Evolutionary conservation across 1,140 invertebrate species (phyloP).

Genomic region (Magallana gigas): DNA sequence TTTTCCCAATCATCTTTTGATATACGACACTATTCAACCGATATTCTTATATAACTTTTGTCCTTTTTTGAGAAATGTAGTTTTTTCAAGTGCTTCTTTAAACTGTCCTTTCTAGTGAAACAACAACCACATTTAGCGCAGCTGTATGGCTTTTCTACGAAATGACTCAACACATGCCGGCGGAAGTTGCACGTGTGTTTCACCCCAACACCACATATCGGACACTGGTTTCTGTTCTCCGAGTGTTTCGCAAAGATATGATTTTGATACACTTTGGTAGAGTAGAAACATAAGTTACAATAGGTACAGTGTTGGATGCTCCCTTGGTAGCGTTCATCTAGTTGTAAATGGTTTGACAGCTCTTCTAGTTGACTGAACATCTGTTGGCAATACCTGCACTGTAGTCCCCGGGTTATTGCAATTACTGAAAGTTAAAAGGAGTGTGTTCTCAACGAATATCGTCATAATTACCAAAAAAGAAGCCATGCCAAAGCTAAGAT

Average conservation of each 20-base stretch:
- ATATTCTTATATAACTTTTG: neutral
- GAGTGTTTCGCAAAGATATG: neutral
- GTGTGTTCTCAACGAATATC: neutral
- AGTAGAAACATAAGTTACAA: neutral
- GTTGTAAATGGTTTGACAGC: neutral
- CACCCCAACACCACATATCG: constrained; percentile 34
- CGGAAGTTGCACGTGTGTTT: constrained; percentile 41
- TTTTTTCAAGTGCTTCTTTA: constrained; percentile 16
- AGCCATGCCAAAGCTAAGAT: too few relatives aligned
- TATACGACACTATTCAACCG: neutral
- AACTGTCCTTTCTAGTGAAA: constrained; percentile 1
- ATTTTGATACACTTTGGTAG: neutral
- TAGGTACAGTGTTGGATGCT: neutral
- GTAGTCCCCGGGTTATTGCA: neutral
- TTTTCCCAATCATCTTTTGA: neutral
- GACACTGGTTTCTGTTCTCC: constrained; percentile 15
- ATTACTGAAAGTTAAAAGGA: neutral
- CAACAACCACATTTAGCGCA: constrained; percentile 16
- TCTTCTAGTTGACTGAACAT: neutral
- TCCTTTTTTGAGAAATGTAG: neutral
- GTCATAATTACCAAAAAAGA: neutral
- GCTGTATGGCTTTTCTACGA: neutral
- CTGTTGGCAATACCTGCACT: neutral
- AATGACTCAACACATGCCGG: constrained; percentile 26
- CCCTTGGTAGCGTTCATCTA: neutral